Evolutionary conservation across 2,797 vertebrate species (phyloP).

Genomic region (Squalus acanthias): DNA sequence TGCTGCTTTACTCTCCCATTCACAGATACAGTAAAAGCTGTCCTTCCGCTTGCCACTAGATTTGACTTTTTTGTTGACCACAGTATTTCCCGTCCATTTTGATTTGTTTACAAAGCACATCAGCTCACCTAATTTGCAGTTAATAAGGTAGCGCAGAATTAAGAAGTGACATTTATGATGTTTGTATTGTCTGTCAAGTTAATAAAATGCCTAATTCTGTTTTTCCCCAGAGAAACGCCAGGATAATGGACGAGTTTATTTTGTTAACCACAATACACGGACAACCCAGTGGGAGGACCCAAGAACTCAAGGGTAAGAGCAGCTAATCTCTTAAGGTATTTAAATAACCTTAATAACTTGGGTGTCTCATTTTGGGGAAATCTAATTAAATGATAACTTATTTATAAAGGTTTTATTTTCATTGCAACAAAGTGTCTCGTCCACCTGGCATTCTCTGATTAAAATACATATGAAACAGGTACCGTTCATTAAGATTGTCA

Average conservation of each 20-base stretch:
- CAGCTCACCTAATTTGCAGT: background rate
- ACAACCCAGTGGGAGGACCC: conserved; percentile 97
- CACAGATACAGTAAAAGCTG: background rate
- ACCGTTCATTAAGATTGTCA: background rate
- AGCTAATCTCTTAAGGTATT: background rate
- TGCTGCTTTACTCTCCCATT: background rate
- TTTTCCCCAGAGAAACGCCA: conserved; percentile 81
- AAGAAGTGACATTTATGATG: background rate
- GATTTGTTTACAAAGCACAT: background rate
- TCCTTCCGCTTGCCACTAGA: background rate
- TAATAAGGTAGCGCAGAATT: background rate
- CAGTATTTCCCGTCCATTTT: background rate
- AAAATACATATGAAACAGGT: background rate
- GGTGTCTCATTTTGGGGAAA: background rate
- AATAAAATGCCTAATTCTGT: background rate
- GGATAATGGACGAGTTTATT: conserved; percentile 93
- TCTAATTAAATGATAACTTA: background rate
- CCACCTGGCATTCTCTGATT: background rate
- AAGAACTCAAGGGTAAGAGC: conserved; percentile 86
- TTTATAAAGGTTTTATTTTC: background rate
- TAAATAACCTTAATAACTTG: background rate
- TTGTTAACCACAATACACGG: conserved; percentile 95
- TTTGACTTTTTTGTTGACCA: background rate
- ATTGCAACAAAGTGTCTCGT: background rate
- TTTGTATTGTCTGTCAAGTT: background rate